Base-by-base conservation (phyloP, 2,888 invertebrate species). In the Oegoconia quadripuncta region DNA sequence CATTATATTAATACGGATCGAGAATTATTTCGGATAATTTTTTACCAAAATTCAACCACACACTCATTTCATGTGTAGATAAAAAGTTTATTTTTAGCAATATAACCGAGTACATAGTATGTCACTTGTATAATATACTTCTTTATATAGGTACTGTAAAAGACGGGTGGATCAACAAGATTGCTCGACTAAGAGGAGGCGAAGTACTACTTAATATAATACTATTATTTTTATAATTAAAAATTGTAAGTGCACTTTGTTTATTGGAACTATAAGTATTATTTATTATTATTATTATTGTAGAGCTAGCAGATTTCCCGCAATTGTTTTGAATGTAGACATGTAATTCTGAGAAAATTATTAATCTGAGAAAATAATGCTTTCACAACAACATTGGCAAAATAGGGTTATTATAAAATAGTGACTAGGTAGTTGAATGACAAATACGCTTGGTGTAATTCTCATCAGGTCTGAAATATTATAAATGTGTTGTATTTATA, bases 201-300 rank as follows among this genome's bases (percentile, higher is more conserved):
- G 60, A 55, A 63, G 59, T 62, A 67, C 69, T 73, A 79, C 76
- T 72, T 73, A 76, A 58, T 70, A 57, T 70, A 79, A 79, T 81
- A 79, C 74, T 81, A 72, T 73, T 64, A 69, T 64, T 74, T 76
- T 77, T 71, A 73, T 68, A 70, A 65, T 67, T 16, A 72, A 73
- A 76, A 70, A 63, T 69, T 64, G 72, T 87, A 87, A 87, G 87
- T 86, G 87, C 87, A 87, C 87, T 87, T 87, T 75, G 73, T 79
- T 59, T 78, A 82, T 82, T 58, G 83, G 84, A 86, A 84, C 86
- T 83, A 84, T 78, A 59, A 67, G 61, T 71, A 68, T 62, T 61
- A 69, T 73, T 63, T n/a, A n/a, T 71, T 55, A 60, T 16, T 37
- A 22, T 36, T 29, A 25, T 17, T 40, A 32, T 48, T 53, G 63